Evolutionary conservation across 2,888 invertebrate genomes (phyloP), one percentile per base, ranked within the genome.

Genomic region (Aphrophora alni): DNA sequence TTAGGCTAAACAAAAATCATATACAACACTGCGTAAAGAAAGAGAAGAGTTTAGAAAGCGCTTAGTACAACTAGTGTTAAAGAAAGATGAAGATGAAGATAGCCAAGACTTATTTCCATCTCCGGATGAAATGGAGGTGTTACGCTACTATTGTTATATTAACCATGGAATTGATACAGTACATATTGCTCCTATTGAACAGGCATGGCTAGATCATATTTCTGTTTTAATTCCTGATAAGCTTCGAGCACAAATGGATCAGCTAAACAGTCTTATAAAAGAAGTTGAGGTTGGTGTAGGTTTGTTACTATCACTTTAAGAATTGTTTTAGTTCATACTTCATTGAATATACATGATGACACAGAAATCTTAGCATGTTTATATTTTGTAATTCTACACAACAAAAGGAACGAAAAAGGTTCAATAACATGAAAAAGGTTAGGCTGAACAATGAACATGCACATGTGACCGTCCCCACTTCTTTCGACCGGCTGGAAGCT

Each of bases 151-250:
- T 87, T 97, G 96, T 88, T 98, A 97, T 86, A 92, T 98, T 74
- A 93, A 94, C 86, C 94, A 97, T 87, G 98, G 97, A 0, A 94
- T 98, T 71, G 97, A 97, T 87, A 97, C 97, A 2, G 93, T 94
- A 83, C 95, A 97, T 87, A 95, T 98, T 0, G 95, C 97, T 0
- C 94, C 97, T 0, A 91, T 98, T 87, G 95, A 95, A 86, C 91
- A 92, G 80, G 90, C 91, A 85, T 93, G 95, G 86, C 89, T 97
- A 81, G 90, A 91, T 70, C 91, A 93, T 86, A 93, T 95, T 71
- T 90, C 93, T 68, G 89, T 89, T 83, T 88, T 94, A 80, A 90
- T 95, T 75, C 93, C 95, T 0, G 86, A 88, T 0, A 90, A 91
- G 82, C 88, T 94, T 81, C 92, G 82, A 83, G 91, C 90, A 86